Evolutionary conservation across 2,113 vertebrate species (phyloP), one percentile per base, ranked within the genome.

Genomic region (Amblyopsis rosae): DNA sequence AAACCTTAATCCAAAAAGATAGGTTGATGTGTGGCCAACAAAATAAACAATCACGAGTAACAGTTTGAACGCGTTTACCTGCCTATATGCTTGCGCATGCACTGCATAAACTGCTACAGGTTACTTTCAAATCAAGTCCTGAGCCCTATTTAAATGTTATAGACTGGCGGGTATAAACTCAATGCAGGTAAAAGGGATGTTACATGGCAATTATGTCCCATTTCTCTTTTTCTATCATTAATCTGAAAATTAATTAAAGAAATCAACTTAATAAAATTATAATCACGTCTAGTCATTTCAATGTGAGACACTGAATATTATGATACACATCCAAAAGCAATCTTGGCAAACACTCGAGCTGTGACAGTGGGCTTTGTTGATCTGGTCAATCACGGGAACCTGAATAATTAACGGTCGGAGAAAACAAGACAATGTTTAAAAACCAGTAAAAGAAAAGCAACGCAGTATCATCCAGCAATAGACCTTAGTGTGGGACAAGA

Each of bases 381-480:
- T 78, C 13, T 78, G 65, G 54, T 89, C 75, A 83, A 87, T 88
- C 75, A 79, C 80, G 75, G 41, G 50, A 84, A 76, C 84, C 72
- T 81, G 73, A 85, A 71, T 82, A 87, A 74, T 59, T 71, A 65
- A 85, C 86, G 86, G 86, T 90, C 82, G n/a, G 84, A 70, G 53
- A 48, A 84, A 89, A 84, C 45, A 78, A 87, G 87, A 75, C 19
- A 82, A 71, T 78, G 84, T 86, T 87, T 67, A 70, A 74, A 79
- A 85, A 84, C 63, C 70, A 63, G 71, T 76, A 82, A 84, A 84
- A 87, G 79, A 75, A 85, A 86, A 83, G 70, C 62, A 79, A 65
- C 12, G 26, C 26, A 45, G 88, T 76, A 84, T 60, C 59, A 89
- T 87, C 87, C 87, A 93, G 88, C 85, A 89, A 88, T 77, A 82